Base-by-base conservation (phyloP, 2,888 invertebrate species). In the Drosophila paracracens region DNA sequence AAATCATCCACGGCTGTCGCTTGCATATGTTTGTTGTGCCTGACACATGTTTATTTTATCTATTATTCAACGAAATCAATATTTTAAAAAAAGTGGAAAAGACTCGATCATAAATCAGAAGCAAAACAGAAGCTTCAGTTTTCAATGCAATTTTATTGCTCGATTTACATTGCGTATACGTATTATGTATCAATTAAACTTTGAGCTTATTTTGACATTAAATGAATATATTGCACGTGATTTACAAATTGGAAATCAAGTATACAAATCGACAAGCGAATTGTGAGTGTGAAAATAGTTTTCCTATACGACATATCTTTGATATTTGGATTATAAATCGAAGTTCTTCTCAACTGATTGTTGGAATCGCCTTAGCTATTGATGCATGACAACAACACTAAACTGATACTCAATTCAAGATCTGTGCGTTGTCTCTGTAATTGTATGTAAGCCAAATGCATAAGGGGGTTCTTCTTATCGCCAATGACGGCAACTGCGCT, bases 381-480 rank as follows among this genome's bases (percentile, higher is more conserved):
- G 68, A 62, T 46, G 31, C 43, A 63, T 61, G 73, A 59, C 58
- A 68, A 54, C 59, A 59, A 51, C 27, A 31, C 10, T n/a, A 63
- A 63, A 54, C 65, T 46, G 25, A 62, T 61, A 51, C 63, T 69
- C 63, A 48, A 48, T 18, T 59, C 27, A 48, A 52, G 77, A 77
- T 63, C 64, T 64, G 56, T 43, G 51, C 7, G 48, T 59, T 72
- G 53, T 66, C 40, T 63, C 25, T 50, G 48, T 38, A 67, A 64
- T 52, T 35, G 38, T 64, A 59, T 52, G 40, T 25, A 53, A 54
- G 51, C 36, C 25, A 21, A 68, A 60, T 69, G 59, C 63, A 58
- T 70, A 67, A 76, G 70, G 75, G 79, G 72, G 71, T 85, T 80
- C 48, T 31, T 10, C 79, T 88, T 84, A 88, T 84, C 84, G 62